These are phyloP conservation scores for Athetis lepigone DNA, from an alignment of 2,888 invertebrate genomes.

Conservation along the genomic window DNA sequence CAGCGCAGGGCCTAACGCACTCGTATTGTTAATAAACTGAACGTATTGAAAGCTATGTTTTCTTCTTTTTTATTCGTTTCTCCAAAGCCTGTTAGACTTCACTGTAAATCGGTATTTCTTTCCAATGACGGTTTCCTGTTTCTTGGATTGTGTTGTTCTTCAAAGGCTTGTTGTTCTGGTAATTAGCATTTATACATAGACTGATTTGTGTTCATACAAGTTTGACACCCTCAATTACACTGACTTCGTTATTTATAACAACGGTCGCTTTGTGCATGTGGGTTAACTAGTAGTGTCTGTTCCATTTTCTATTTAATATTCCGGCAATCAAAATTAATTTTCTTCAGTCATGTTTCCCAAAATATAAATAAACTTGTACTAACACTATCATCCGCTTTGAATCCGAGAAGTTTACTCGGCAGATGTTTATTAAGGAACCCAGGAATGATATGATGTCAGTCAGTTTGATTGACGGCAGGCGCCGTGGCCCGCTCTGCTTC, in stretches of 20 bases:
- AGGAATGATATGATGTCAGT: slow-evolving; percentile 79
- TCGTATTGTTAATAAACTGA: slow-evolving; percentile 45
- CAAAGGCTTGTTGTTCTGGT: slow-evolving; percentile 46
- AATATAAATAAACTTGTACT: slow-evolving; percentile 63
- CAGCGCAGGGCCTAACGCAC: slow-evolving; percentile 45
- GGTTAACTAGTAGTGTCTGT: slow-evolving; percentile 21
- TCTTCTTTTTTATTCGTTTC: slow-evolving; percentile 50
- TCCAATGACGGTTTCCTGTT: slow-evolving; percentile 61
- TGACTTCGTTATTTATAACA: slow-evolving; percentile 16
- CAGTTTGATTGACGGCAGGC: slow-evolving; percentile 82
- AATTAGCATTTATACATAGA: slow-evolving; percentile 47
- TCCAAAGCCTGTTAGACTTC: slow-evolving; percentile 24
- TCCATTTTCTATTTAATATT: slow-evolving; percentile 25
- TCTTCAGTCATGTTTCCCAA: slow-evolving; percentile 62
- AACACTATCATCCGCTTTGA: slow-evolving; percentile 64
- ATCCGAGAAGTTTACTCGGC: slow-evolving; percentile 67
- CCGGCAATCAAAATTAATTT: slow-evolving; percentile 36
- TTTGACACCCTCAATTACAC: slow-evolving; percentile 26
- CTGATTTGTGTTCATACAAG: slow-evolving; percentile 29
- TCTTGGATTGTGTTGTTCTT: slow-evolving; percentile 37
- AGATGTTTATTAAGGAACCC: slow-evolving; percentile 75
- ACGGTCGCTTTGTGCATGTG: slow-evolving; percentile 12
- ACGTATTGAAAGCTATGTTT: slow-evolving; percentile 61
- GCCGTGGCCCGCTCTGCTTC: slow-evolving; percentile 67
- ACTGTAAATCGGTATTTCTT: slow-evolving; percentile 43